Evolutionary conservation across 1,140 invertebrate genomes (phyloP), one percentile per base, ranked within the genome.

Genomic region (Zaprionus ornatus): DNA sequence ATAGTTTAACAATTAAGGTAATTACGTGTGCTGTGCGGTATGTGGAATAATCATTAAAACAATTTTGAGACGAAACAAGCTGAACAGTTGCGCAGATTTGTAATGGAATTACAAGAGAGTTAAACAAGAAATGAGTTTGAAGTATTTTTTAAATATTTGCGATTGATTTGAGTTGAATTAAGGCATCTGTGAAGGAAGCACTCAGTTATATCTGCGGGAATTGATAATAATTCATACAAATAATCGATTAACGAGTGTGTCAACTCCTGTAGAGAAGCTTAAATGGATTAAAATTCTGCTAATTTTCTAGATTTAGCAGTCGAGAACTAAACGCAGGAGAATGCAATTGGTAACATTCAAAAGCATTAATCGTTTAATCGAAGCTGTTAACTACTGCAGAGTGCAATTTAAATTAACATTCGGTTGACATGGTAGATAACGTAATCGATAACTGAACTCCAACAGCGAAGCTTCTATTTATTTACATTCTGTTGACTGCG

Each of bases 1-100:
- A 85, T 78, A 62, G 82, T 71, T 65, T 66, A 57, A 32, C 63
- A 82, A 85, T 85, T 82, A 85, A 76, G 32, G 59, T 85, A 86
- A 86, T 85, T 69, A 78, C 27, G 35, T 66, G 67, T 32, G 29
- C 29, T 10, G 29, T 62, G 54, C 70, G 23, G 40, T 56, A 78
- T 80, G 77, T 52, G 17, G 57, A 68, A 55, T 66, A 66, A 57
- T 88, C 67, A 65, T 76, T 69, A 78, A 72, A 82, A 61, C 52
- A 62, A 77, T 80, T 80, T 61, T 21, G 55, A 29, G 61, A 29
- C 55, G 64, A 72, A 77, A 74, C 52, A 9, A 70, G 52, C 67
- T 63, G 32, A 74, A 78, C 62, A 54, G 40, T 74, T 83, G 78
- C 71, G 67, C 82, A 82, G 86, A 62, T 54, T 72, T 67, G 40